Evolutionary conservation across 2,888 invertebrate genomes (phyloP).

Genomic region (Acrobasis repandana): DNA sequence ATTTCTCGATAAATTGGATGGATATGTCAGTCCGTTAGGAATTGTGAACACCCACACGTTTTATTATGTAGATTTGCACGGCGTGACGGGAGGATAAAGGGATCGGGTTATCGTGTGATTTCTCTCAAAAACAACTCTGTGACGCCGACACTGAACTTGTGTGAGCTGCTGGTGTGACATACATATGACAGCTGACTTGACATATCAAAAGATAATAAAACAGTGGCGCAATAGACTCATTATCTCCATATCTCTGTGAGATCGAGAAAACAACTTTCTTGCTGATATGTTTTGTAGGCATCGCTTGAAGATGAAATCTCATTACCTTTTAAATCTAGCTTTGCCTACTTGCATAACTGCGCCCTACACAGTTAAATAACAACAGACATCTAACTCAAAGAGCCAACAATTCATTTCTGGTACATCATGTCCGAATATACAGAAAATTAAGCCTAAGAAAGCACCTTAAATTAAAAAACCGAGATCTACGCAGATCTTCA

Average conservation of each 20-base stretch:
- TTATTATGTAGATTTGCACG: conserved; percentile 1
- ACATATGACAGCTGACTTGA: not conserved
- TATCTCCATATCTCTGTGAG: not conserved
- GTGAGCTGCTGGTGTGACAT: not conserved
- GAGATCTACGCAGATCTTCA: too few relatives aligned
- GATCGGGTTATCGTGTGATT: not conserved
- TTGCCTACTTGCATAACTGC: too few relatives aligned
- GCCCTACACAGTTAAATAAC: too few relatives aligned
- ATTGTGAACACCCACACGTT: not conserved
- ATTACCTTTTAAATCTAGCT: too few relatives aligned
- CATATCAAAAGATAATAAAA: not conserved
- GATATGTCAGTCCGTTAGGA: not conserved
- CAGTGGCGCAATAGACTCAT: not conserved
- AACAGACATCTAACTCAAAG: too few relatives aligned
- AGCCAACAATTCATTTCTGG: too few relatives aligned
- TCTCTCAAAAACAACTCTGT: not conserved
- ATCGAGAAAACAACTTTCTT: not conserved
- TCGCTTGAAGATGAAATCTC: too few relatives aligned
- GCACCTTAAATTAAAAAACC: too few relatives aligned
- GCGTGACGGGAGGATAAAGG: not conserved
- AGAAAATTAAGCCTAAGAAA: too few relatives aligned
- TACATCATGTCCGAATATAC: too few relatives aligned
- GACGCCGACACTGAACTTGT: not conserved
- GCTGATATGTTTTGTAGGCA: not conserved
- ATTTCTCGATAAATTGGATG: not conserved